Conservation (phyloP, 2,888 invertebrate species). For the Ferrisia virgata region DNA sequence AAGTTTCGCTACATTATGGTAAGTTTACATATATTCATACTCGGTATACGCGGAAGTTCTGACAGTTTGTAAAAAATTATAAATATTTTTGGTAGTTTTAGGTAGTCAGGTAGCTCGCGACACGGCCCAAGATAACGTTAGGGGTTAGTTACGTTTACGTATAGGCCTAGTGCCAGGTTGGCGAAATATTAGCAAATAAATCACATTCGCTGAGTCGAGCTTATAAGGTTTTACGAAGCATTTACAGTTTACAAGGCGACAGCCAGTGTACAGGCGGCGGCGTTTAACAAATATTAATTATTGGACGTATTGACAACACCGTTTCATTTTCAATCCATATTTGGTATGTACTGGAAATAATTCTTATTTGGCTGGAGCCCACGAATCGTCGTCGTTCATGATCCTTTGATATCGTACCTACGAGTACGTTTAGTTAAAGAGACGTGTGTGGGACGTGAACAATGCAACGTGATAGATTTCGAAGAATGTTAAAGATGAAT, state of each 20-base stretch:
- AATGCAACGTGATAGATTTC: constrained; percentile 26
- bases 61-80: constrained; percentile 16
- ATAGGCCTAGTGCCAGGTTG: too few species aligned
- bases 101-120: neutral
- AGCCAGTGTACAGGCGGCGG: too few species aligned
- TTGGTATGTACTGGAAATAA: constrained; percentile 21
- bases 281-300: constrained; percentile 27
- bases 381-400: neutral
- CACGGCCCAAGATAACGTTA: neutral
- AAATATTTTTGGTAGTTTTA: neutral
- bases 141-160: neutral
- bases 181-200: constrained; percentile 16
- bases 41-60: constrained; percentile 17
- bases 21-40: too few species aligned
- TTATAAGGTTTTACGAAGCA: neutral
- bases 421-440: neutral
- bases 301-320: constrained; percentile 16
- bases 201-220: neutral
- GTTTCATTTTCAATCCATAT: constrained; percentile 9
- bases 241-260: too few species aligned
- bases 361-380: neutral
- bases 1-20: neutral
- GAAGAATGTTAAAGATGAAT: constrained; percentile 2
- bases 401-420: constrained; percentile 10
- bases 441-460: constrained; percentile 7